Conservation (phyloP, 2,797 vertebrate species). For the Syngnathus acus region DNA sequence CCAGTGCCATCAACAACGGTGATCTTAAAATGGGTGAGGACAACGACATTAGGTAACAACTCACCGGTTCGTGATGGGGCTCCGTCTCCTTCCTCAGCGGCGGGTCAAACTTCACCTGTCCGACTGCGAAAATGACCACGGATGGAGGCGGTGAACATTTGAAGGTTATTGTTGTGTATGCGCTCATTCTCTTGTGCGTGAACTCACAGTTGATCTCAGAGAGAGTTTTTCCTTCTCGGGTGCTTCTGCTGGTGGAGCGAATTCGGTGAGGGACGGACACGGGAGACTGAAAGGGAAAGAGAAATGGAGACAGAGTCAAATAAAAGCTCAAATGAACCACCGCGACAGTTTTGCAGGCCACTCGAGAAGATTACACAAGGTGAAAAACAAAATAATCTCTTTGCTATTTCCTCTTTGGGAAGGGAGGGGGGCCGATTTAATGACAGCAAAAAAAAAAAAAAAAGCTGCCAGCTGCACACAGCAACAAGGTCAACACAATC, state of each 20-base stretch:
- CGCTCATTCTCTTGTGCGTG: neutral
- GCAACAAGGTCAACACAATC: constrained; percentile 25
- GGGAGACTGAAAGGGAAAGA: constrained; percentile 71
- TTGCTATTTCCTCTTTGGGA: constrained; percentile 39
- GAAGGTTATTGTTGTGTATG: neutral
- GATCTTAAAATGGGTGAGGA: no score
- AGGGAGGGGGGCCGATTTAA: constrained; percentile 22
- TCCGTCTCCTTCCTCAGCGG: constrained; percentile 92
- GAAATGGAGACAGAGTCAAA: neutral
- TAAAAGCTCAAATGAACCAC: constrained; percentile 13
- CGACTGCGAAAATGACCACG: constrained; percentile 68
- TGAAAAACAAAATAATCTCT: constrained; percentile 18
- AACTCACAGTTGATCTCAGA: constrained; percentile 96
- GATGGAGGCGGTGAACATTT: neutral
- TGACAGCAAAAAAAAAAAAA: constrained; percentile 45
- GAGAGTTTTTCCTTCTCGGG: constrained; percentile 91
- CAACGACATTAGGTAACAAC: constrained; percentile 39
- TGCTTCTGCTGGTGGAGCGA: constrained; percentile 88
- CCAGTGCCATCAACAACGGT: neutral
- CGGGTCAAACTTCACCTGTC: constrained; percentile 94
- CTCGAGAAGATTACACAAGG: constrained; percentile 19
- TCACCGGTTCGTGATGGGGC: constrained; percentile 92
- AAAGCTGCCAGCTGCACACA: constrained; percentile 21
- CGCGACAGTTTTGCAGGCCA: constrained; percentile 6
- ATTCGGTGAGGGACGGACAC: constrained; percentile 90